These are phyloP conservation scores for Euleptes europaea DNA, from an alignment of 2,113 vertebrate genomes.

Conservation along the genomic window DNA sequence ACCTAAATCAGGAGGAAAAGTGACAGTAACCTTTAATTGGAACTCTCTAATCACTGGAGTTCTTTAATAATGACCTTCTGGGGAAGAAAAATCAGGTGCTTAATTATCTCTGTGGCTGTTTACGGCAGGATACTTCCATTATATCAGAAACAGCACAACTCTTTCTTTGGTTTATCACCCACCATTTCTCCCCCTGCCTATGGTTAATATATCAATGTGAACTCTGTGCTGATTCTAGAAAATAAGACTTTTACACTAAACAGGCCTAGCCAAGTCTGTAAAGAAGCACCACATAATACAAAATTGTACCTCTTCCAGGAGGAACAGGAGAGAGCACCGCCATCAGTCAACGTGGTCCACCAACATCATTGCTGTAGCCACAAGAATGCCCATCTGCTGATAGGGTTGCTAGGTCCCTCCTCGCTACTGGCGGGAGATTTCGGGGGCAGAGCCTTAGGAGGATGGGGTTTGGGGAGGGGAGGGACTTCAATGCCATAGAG, in stretches of 20 bases:
- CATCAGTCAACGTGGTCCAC: background rate
- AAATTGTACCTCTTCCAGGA: background rate
- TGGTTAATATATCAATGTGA: background rate
- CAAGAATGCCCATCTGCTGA: background rate
- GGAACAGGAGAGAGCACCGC: background rate
- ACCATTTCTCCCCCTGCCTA: background rate
- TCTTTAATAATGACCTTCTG: conserved; percentile 28
- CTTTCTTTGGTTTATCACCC: background rate
- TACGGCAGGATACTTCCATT: conserved; percentile 1
- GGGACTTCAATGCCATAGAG: no score
- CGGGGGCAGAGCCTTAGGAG: no score
- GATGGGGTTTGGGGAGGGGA: no score
- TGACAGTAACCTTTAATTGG: conserved; percentile 30
- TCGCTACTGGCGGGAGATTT: no score
- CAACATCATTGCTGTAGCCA: background rate
- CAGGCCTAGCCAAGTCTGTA: background rate
- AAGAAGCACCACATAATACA: background rate
- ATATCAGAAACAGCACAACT: background rate
- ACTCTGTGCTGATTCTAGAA: background rate
- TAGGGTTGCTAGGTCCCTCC: no score
- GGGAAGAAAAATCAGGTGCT: conserved; percentile 22
- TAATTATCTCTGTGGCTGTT: conserved; percentile 17
- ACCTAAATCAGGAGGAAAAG: conserved; percentile 26
- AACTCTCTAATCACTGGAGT: conserved; percentile 20
- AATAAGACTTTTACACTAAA: background rate